Base-by-base conservation (phyloP, 2,113 vertebrate genomes). In the Bettongia penicillata region DNA sequence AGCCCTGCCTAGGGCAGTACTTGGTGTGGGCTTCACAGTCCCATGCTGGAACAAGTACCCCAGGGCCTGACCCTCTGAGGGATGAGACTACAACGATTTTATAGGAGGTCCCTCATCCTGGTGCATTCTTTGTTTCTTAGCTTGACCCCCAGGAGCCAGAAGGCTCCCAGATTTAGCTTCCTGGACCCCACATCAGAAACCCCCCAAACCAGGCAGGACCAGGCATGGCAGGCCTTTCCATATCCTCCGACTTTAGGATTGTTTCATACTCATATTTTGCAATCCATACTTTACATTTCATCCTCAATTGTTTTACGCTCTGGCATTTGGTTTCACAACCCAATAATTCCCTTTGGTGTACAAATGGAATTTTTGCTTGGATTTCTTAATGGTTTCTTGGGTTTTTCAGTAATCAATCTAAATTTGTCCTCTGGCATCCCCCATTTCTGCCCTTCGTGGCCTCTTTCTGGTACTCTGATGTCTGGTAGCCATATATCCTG, bases 361-460 rank as follows among this genome's bases (percentile, higher is more conserved):
- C 90, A 84, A 95, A 96, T 12, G 96, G 97, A 98, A 96, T 97
- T 98, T 98, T 98, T 97, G 97, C 96, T 97, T 97, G 97, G 94
- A 97, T 97, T 97, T 98, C 98, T 98, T 97, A 97, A 93, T 47
- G 96, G 96, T 98, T 97, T 95, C 95, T 31, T 92, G 93, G 94
- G 31, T 95, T 95, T 95, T 97, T 96, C 94, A 95, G 93, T 93
- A 95, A 97, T 98, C 96, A 95, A 96, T 98, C 97, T 98, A 98
- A 97, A 97, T 98, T 97, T 98, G 97, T 98, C 98, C 98, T 97
- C 91, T 23, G 96, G 98, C 94, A 97, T 84, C 97, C 95, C 96
- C 98, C 96, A 93, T 97, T 98, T 98, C 97, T 96, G 93, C 95
- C 95, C 94, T 93, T 53, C 52, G 90, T 95, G 96, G 98, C 97